These are phyloP conservation scores for Drosophila trapezifrons DNA, from an alignment of 1,140 invertebrate species.

Conservation along the genomic window DNA sequence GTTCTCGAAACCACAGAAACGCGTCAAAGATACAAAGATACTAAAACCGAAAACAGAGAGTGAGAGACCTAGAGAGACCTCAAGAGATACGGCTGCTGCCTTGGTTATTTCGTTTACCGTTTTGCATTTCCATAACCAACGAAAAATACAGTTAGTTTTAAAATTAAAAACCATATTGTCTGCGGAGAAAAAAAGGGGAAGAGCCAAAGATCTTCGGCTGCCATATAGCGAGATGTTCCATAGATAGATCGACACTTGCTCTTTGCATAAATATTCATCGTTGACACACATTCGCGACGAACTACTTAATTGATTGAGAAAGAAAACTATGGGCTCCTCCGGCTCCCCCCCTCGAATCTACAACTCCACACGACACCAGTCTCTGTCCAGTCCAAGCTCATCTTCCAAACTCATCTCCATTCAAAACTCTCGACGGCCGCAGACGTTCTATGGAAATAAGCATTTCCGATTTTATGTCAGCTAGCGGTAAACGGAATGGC, in stretches of 20 bases:
- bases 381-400: neutral
- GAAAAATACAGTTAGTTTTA: constrained; percentile 63
- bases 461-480: constrained; percentile 77
- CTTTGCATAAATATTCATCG: constrained; percentile 64
- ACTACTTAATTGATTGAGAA: constrained; percentile 76
- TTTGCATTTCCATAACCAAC: constrained; percentile 75
- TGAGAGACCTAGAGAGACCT: constrained; percentile 16
- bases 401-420: constrained; percentile 47
- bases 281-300: constrained; percentile 69
- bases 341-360: neutral
- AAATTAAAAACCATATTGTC: constrained; percentile 62
- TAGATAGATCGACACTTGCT: constrained; percentile 61
- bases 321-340: constrained; percentile 50
- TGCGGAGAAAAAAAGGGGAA: constrained; percentile 2
- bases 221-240: neutral
- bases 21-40: constrained; percentile 16
- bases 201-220: neutral
- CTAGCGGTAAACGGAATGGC: constrained; percentile 73
- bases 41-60: constrained; percentile 18
- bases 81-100: constrained; percentile 3
- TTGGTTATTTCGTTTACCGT: constrained; percentile 67
- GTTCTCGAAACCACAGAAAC: constrained; percentile 60
- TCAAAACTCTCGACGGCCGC: constrained; percentile 51
- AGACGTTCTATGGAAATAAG: constrained; percentile 69
- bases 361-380: neutral